A percentile compares a stretch with the other conserved stretches of the same genome.
Conservation (phyloP, 2,797 vertebrate species). For the Cyclura pinguis region DNA sequence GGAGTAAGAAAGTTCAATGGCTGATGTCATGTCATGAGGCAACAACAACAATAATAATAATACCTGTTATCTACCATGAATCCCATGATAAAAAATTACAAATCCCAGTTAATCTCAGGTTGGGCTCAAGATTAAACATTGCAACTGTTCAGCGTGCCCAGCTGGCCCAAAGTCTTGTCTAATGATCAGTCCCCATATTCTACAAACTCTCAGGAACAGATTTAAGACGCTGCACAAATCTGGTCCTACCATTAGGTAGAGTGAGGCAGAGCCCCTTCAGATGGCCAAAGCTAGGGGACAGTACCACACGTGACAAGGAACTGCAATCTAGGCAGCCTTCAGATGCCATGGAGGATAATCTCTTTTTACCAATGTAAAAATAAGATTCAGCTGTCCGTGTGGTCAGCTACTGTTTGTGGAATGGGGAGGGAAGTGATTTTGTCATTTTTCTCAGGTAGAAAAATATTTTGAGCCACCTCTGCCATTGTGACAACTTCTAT, state of each 20-base stretch:
- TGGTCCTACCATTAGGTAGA: not conserved
- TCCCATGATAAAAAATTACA: not conserved
- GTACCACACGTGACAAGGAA: not conserved
- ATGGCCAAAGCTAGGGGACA: not conserved
- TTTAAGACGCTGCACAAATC: not conserved
- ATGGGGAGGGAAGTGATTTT: not conserved
- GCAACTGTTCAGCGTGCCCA: not conserved
- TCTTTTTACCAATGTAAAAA: not conserved
- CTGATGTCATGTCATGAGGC: not conserved
- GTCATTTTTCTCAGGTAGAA: not conserved
- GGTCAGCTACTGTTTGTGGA: not conserved
- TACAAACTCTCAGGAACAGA: not conserved
- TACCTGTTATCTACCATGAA: not conserved
- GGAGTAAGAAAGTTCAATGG: not conserved
- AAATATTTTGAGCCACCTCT: not conserved
- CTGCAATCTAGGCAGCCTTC: not conserved
- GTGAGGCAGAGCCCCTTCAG: not conserved
- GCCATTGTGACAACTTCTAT: not conserved
- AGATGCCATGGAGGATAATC: not conserved
- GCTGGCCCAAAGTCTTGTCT: not conserved
- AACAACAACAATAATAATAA: too few species aligned
- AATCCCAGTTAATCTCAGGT: not conserved
- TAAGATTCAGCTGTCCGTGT: not conserved
- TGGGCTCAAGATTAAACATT: not conserved
- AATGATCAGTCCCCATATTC: not conserved